Percentiles rank a stretch among this genome's conserved stretches.
These are phyloP conservation scores for Orthonyx spaldingii DNA, from an alignment of 2,113 vertebrate species.

Conservation along the genomic window DNA sequence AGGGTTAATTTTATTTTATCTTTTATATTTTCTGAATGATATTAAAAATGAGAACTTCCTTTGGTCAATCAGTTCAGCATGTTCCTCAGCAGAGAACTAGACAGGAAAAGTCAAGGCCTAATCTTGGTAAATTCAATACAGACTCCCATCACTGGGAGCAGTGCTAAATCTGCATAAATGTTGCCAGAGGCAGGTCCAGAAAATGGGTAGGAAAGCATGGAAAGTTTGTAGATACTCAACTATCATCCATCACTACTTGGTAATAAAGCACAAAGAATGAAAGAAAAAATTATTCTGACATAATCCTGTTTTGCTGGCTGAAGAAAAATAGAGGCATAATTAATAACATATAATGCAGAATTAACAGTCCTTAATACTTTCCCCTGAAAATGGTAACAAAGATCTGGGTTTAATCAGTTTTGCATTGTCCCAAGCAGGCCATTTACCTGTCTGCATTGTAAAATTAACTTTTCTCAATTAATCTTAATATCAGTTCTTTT, in stretches of 20 bases:
- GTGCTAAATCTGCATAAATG: background rate
- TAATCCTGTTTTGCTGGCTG: background rate
- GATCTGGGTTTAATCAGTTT: background rate
- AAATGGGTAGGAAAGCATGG: background rate
- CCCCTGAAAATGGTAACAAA: background rate
- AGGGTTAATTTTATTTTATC: background rate
- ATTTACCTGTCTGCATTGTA: background rate
- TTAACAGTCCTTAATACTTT: background rate
- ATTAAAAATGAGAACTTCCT: background rate
- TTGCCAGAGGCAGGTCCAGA: background rate
- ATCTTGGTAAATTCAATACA: background rate
- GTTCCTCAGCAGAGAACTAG: background rate
- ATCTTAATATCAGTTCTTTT: background rate
- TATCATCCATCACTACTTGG: background rate
- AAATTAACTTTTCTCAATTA: constrained; percentile 32
- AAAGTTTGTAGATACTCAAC: background rate
- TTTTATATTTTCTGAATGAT: background rate
- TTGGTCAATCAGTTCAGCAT: background rate
- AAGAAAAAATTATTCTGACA: background rate
- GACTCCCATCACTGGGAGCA: background rate
- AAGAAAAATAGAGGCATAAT: constrained; percentile 7
- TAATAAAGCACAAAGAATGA: background rate
- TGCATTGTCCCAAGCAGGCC: background rate
- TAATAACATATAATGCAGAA: background rate
- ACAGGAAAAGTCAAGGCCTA: background rate